A percentile compares a stretch with the other conserved stretches of the same genome.
These are phyloP conservation scores for Oscheius sp. DNA, from an alignment of 1,140 invertebrate species.

Conservation along the genomic window DNA sequence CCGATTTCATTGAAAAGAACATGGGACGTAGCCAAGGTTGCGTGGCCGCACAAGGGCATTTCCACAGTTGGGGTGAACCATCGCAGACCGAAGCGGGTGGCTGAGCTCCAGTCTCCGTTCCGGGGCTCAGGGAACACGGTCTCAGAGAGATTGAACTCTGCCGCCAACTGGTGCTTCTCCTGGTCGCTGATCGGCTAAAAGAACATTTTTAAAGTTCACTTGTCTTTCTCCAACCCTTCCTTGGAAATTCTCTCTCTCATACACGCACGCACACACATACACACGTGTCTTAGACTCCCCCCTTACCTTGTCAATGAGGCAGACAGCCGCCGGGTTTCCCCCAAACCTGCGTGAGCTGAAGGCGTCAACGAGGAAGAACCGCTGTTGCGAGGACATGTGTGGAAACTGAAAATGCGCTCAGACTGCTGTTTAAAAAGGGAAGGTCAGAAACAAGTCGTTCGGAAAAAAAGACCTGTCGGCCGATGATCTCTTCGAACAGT, in stretches of 20 bases:
- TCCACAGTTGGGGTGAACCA: slow-evolving; percentile 70
- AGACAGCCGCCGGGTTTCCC: slow-evolving; percentile 4
- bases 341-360: neutral
- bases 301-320: neutral
- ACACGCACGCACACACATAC: too few species aligned
- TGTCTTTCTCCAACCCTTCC: too few species aligned
- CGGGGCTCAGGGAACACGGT: slow-evolving; percentile 66
- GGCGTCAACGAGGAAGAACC: slow-evolving; percentile 5
- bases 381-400: too few species aligned
- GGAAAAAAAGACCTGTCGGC: too few species aligned
- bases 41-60: slow-evolving; percentile 69
- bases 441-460: too few species aligned
- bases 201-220: neutral
- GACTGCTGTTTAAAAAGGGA: too few species aligned
- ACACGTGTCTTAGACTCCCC: too few species aligned
- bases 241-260: too few species aligned
- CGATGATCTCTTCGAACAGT: too few species aligned
- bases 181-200: neutral
- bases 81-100: slow-evolving; percentile 63
- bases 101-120: slow-evolving; percentile 22
- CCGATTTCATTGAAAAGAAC: slow-evolving; percentile 61
- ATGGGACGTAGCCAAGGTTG: slow-evolving; percentile 67
- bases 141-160: slow-evolving; percentile 69
- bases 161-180: slow-evolving; percentile 60
- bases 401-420: too few species aligned